These are phyloP conservation scores for Protobothrops mucrosquamatus DNA, from an alignment of 2,113 vertebrate genomes.

Conservation along the genomic window DNA sequence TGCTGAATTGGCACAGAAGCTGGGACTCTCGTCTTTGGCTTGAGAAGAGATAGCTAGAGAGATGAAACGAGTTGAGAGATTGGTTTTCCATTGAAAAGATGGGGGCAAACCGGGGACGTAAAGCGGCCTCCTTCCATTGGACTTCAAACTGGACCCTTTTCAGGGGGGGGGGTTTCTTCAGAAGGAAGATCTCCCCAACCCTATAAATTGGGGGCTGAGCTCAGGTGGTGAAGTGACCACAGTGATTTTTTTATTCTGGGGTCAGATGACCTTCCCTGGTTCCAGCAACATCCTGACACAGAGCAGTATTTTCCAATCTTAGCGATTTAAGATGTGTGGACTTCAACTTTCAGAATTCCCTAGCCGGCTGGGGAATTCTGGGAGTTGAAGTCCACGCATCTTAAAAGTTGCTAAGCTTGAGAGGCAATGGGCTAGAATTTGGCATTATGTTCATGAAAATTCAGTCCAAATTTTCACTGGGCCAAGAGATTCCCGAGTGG, in stretches of 20 bases:
- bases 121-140: no score
- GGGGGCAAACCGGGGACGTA: background rate
- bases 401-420: background rate
- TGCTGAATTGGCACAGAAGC: background rate
- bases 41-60: background rate
- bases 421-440: background rate
- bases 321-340: no score
- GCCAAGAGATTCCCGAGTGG: background rate
- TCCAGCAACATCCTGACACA: background rate
- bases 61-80: background rate
- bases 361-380: no score
- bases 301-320: background rate
- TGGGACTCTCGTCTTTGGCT: background rate
- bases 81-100: background rate
- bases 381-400: no score
- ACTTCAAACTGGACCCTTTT: background rate
- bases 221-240: background rate
- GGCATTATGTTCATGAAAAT: background rate
- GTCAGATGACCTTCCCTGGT: background rate
- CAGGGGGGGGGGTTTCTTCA: background rate
- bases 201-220: background rate
- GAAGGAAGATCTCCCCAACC: background rate
- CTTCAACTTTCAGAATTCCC: no score
- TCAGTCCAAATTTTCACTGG: background rate
- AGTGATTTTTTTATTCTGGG: constrained; percentile 1